phyloP scores from a whole-genome alignment of 2,113 vertebrate genomes.

The Rhinolophus ferrumequinum region DNA sequence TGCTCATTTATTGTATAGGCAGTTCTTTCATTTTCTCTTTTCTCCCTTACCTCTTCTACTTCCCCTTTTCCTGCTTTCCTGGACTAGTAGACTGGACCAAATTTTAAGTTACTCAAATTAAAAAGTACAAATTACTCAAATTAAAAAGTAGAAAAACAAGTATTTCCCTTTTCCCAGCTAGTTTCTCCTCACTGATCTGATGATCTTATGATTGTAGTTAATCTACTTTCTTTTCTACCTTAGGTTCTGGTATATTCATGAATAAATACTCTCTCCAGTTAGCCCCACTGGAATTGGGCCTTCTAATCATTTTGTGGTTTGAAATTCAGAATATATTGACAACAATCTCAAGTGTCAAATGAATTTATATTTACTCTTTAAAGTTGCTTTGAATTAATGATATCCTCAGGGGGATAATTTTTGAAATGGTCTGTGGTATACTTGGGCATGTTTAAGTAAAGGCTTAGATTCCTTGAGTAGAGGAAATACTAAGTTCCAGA shows the following conservation, averaged over 20 bases:
- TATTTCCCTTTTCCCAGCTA: background rate
- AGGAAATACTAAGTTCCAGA: background rate
- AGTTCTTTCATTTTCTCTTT: background rate
- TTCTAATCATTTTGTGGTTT: slow-evolving; percentile 27
- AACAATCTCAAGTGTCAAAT: background rate
- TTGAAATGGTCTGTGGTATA: background rate
- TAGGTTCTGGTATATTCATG: background rate
- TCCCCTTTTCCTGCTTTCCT: background rate
- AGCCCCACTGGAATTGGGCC: background rate
- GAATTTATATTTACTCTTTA: slow-evolving; percentile 33
- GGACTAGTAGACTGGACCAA: background rate
- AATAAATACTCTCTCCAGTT: background rate
- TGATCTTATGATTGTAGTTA: background rate
- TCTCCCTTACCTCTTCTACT: background rate
- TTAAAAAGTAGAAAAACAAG: background rate
- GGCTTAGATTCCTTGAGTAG: background rate
- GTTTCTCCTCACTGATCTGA: background rate
- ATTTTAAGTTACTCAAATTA: slow-evolving; percentile 32
- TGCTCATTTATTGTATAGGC: background rate
- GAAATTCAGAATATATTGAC: slow-evolving; percentile 9
- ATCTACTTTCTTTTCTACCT: background rate
- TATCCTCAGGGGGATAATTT: background rate
- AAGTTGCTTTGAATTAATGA: slow-evolving; percentile 45
- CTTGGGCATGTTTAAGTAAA: slow-evolving; percentile 18
- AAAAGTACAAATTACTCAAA: slow-evolving; percentile 13